phyloP scores from a whole-genome alignment of 2,797 vertebrate genomes.

The Sphenodon punctatus region DNA sequence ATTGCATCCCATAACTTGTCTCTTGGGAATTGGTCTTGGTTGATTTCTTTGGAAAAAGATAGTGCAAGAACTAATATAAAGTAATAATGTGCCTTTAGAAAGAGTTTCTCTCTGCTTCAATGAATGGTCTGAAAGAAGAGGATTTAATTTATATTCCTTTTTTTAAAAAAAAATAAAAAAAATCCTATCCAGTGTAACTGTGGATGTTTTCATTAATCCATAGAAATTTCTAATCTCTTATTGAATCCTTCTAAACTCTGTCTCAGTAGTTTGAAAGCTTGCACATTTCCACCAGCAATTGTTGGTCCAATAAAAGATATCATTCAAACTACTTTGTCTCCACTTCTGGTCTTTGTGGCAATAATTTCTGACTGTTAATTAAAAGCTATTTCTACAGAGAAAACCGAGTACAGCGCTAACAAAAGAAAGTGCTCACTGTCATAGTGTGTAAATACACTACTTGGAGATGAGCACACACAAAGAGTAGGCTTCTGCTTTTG shows the following conservation, averaged over 20 bases:
- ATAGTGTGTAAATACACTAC: background rate
- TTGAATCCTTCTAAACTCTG: background rate
- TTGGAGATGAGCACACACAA: background rate
- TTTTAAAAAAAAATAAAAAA: too few relatives aligned
- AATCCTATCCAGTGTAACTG: background rate
- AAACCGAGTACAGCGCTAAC: background rate
- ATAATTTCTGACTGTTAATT: background rate
- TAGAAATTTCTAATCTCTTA: accelerated
- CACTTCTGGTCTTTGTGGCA: background rate
- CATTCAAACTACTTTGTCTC: too few relatives aligned
- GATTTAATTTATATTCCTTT: background rate
- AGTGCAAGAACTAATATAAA: background rate
- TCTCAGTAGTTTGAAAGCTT: too few relatives aligned
- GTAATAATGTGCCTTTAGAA: background rate
- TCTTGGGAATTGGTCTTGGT: background rate
- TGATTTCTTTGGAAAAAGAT: background rate
- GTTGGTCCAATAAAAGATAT: too few relatives aligned
- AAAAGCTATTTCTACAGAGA: background rate
- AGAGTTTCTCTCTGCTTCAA: background rate
- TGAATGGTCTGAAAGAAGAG: background rate
- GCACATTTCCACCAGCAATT: too few relatives aligned
- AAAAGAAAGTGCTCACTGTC: conserved; percentile 7
- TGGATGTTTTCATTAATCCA: background rate
- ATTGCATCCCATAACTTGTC: background rate
- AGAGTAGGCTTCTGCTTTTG: background rate